Base-by-base conservation (phyloP, 2,113 vertebrate genomes). In the Trachemys scripta region DNA sequence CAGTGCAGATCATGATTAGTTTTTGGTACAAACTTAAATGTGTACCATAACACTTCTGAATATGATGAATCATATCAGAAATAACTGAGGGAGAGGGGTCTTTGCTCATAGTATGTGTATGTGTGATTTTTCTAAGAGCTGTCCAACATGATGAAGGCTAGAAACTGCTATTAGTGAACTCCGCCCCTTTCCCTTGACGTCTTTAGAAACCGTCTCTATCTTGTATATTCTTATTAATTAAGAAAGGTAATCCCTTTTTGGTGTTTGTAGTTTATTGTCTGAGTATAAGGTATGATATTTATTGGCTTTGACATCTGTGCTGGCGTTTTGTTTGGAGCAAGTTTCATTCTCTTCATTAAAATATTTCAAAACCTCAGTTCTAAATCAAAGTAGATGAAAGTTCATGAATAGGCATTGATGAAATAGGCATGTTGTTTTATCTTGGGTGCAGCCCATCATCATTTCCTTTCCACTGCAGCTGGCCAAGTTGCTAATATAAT, bases 341-440 rank as follows among this genome's bases (percentile, higher is more conserved):
- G 3, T 50, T 90, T 82, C 1, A 0, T 94, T 95, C 54, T 96
- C 0, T 0, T 85, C 90, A 91, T 91, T 85, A 95, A 96, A 94
- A 91, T 95, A 92, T 96, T 97, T 97, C 92, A 87, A 94, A 96
- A 90, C 93, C 82, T 50, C 80, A 45, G 89, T 84, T 96, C 92
- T 97, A 94, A 97, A 97, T 97, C 94, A 96, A 95, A 95, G 75
- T 27, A 94, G 96, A 92, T 89, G 90, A 93, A 93, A 96, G 93
- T 79, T 97, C 87, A 97, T 80, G 96, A 96, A 94, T 90, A 96
- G 90, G 53, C 85, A 85, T 35, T 82, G 89, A 95, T 94, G 72
- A 97, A 96, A 92, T 92, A 96, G 95, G 89, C 96, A 87, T 95
- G 93, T 92, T 95, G 65, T 92, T 96, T 85, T 97, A 29, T 79